These are phyloP conservation scores for Neogobius melanostomus DNA, from an alignment of 2,113 vertebrate genomes.

Conservation along the genomic window DNA sequence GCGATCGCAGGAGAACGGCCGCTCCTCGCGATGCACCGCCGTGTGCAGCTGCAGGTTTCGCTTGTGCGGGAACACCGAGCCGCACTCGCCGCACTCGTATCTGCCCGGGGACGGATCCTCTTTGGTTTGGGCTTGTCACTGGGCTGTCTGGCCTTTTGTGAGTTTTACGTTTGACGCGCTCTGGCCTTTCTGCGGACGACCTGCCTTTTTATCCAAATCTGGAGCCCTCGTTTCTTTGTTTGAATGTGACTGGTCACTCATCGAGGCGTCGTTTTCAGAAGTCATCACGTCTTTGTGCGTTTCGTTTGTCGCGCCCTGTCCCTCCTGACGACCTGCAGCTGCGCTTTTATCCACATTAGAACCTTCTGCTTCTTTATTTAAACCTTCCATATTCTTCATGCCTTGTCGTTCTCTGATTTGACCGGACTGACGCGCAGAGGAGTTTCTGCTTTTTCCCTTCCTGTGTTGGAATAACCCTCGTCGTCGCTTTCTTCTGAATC, in stretches of 20 bases:
- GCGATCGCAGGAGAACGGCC: neutral
- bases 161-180: neutral
- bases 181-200: too few relatives aligned
- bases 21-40: neutral
- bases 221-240: too few relatives aligned
- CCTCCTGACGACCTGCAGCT: too few relatives aligned
- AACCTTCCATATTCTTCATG: neutral
- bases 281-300: too few relatives aligned
- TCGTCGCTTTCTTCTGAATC: neutral
- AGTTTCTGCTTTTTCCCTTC: neutral
- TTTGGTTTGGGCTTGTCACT: neutral
- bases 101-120: neutral
- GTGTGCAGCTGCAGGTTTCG: neutral
- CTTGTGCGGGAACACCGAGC: neutral
- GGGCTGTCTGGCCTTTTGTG: neutral
- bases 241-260: too few relatives aligned
- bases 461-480: neutral
- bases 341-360: too few relatives aligned
- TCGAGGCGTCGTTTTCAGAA: too few relatives aligned
- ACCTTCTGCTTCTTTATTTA: too few relatives aligned
- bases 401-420: neutral
- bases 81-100: neutral
- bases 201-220: too few relatives aligned
- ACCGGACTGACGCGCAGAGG: neutral
- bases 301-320: too few relatives aligned